Evolutionary conservation across 2,113 vertebrate genomes (phyloP), one percentile per base, ranked within the genome.

Genomic region (Pteronura brasiliensis): DNA sequence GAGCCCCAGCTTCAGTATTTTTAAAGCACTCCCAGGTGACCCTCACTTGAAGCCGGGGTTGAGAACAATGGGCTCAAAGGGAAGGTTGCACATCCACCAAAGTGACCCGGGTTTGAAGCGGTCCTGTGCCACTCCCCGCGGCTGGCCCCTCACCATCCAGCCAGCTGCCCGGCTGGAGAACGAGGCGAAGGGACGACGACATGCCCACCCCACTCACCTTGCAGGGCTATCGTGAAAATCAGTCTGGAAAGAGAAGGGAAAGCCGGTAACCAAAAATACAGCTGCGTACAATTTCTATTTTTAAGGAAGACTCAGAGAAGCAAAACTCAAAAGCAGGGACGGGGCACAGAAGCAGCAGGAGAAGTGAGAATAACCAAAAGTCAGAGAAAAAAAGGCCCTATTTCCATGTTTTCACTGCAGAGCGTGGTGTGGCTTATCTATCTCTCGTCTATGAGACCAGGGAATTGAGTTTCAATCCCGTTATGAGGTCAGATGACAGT

Each of bases 111-210:
- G 1, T 4, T 8, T 27, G 59, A 42, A 10, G 1, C 17, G 0
- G 9, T 9, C 2, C 6, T 25, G 65, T 21, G 77, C 84, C 71
- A 23, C 36, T 49, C 82, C 47, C 57, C 1, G n/a, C 72, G 23
- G 65, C 4, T 3, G 7, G 49, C 31, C 13, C n/a, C 1, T 27
- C 42, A 34, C 34, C 18, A 3, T 12, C 20, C 74, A 25, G 27
- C 44, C 18, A 39, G 36, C 52, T n/a, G 83, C 27, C 67, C 34
- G 39, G 3, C 57, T 14, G n/a, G 23, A 1, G 21, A 49, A n/a
- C 12, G 0, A 11, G 21, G 36, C 29, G 23, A 27, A 7, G 34
- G 6, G 0, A 13, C 8, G 34, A 7, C 3, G 1, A 10, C 31
- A 21, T 2, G 25, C 8, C 34, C 59, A 23, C 47, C 34, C 39